Percentiles rank a stretch among this genome's conserved stretches.
phyloP scores from a whole-genome alignment of 2,797 vertebrate species.

The Limosa lapponica region DNA sequence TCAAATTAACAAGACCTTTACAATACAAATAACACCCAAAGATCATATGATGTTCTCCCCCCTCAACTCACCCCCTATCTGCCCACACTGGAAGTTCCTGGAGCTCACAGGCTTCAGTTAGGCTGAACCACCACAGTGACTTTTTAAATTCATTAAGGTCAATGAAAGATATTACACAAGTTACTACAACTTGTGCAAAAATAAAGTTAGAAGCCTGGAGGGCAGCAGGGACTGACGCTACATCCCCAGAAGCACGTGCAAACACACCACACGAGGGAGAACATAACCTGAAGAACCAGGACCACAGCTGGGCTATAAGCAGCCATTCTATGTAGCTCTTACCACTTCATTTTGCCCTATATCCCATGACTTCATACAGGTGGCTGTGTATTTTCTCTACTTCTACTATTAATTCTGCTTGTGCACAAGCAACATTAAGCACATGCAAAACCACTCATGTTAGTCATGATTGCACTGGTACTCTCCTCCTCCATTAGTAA shows the following conservation, averaged over 20 bases:
- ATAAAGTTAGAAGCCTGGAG: not conserved
- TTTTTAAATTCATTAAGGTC: not conserved
- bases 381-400: not conserved
- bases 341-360: not conserved
- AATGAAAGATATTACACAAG: not conserved
- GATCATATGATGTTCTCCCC: accelerated
- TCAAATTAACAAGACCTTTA: not conserved
- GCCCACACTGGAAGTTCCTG: not conserved
- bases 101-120: not conserved
- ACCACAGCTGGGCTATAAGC: not conserved
- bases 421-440: not conserved
- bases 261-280: not conserved
- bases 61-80: too few relatives aligned
- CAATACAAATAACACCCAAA: not conserved
- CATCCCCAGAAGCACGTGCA: not conserved
- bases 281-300: not conserved
- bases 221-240: not conserved
- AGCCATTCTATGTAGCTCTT: not conserved
- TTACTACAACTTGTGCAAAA: not conserved
- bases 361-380: not conserved
- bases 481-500: not conserved
- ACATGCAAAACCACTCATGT: not conserved
- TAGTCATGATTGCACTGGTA: accelerated
- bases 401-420: not conserved
- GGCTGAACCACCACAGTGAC: not conserved